Base-by-base conservation (phyloP, 1,140 invertebrate species). In the Neocloeon triangulifer region DNA sequence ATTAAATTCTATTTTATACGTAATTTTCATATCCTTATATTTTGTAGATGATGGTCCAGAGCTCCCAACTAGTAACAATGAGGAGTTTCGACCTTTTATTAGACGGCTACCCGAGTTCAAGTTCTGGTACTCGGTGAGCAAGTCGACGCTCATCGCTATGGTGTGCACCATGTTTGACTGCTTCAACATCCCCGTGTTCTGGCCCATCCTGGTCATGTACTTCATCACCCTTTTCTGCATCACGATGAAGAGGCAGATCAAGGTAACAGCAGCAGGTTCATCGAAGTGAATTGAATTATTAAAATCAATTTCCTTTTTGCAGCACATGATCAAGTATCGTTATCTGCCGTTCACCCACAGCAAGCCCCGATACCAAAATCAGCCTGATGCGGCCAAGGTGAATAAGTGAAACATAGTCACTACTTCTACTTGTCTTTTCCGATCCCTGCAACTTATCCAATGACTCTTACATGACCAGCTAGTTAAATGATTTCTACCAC, bases 291-390 rank as follows among this genome's bases (percentile, higher is more conserved):
- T 15, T 29, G 12, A 12, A 4, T 5, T n/a, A n/a, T n/a, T n/a
- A n/a, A n/a, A n/a, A n/a, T n/a, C 21, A 22, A 27, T 25, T 34
- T 20, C 22, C 27, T 37, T 30, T 29, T 76, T 75, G 37, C 66
- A 94, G 88, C 94, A 99, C 61, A 99, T 99, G 95, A 86, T 98
- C 44, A 94, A 89, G 58, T 97, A 99, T 58, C 74, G 77, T 54
- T 99, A 99, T 58, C 59, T 99, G 51, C 95, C 94, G 35, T 98
- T 98, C 56, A 95, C 91, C 19, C 77, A 86, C 53, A 91, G 91
- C 39, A 99, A 99, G 60, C 88, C 84, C 44, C 78, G 74, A 52
- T 95, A 85, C 53, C 73, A 79, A 55, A 67, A 68, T 25, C 57
- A 62, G 37, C 59, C 63, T 41, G 58, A 65, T 35, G 48, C 54